phyloP scores from a whole-genome alignment of 2,113 vertebrate genomes.

The Callithrix jacchus region DNA sequence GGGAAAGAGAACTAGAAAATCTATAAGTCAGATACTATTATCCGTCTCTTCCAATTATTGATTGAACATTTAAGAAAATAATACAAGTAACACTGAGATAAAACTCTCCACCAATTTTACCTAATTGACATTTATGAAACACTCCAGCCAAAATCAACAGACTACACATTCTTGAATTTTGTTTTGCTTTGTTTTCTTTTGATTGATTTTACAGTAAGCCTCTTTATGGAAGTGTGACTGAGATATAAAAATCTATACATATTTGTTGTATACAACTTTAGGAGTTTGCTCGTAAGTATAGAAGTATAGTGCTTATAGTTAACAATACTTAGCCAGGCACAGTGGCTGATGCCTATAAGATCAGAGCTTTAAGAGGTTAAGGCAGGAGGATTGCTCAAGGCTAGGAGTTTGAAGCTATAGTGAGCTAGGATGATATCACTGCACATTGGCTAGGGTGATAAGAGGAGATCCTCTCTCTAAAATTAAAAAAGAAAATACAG shows the following conservation, averaged over 20 bases:
- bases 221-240: background rate
- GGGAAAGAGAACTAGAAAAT: background rate
- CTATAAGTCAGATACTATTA: background rate
- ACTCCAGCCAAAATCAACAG: background rate
- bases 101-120: background rate
- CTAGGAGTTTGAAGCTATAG: too few species aligned
- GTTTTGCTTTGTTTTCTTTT: background rate
- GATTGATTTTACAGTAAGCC: background rate
- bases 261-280: background rate
- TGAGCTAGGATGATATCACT: too few species aligned
- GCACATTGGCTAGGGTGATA: too few species aligned
- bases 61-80: background rate
- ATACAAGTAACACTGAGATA: background rate
- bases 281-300: background rate
- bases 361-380: too few species aligned
- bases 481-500: too few species aligned
- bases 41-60: background rate
- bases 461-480: too few species aligned
- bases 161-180: background rate
- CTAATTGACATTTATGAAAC: background rate
- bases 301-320: background rate
- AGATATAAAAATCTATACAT: background rate
- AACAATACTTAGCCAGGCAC: background rate
- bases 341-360: too few species aligned
- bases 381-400: too few species aligned